Evolutionary conservation across 2,113 vertebrate genomes (phyloP).

Genomic region (Grammomys dolichurus): DNA sequence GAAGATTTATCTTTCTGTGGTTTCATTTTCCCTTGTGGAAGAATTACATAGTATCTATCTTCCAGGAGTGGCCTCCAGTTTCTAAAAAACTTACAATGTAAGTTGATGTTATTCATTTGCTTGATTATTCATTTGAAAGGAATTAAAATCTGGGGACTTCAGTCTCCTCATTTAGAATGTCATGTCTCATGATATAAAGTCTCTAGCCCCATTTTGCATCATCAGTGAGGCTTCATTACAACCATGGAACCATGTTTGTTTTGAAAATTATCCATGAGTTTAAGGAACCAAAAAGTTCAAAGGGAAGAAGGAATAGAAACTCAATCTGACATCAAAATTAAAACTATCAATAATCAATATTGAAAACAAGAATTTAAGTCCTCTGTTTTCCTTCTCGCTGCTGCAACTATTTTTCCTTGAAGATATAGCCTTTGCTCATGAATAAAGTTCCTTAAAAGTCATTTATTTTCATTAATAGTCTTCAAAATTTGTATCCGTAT

Average conservation of each 20-base stretch:
- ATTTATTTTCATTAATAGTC: background rate
- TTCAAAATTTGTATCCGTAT: background rate
- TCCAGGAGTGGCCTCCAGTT: background rate
- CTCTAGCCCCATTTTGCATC: background rate
- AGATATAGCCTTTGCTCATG: background rate
- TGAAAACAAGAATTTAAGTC: background rate
- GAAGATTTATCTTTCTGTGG: background rate
- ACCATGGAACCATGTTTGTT: background rate
- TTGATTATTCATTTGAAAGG: background rate
- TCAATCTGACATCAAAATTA: background rate
- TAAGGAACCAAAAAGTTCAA: background rate
- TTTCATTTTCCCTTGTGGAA: background rate
- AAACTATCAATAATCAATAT: background rate
- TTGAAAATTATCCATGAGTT: background rate
- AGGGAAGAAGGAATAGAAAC: background rate
- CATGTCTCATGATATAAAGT: background rate
- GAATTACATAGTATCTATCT: background rate
- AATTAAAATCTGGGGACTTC: background rate
- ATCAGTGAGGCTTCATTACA: background rate
- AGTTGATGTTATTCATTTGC: background rate
- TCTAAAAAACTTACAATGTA: background rate
- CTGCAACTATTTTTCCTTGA: background rate
- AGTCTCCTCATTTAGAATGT: background rate
- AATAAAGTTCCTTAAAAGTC: background rate
- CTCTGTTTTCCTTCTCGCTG: background rate